Conservation (phyloP, 2,888 invertebrate species). For the Mythimna impura region DNA sequence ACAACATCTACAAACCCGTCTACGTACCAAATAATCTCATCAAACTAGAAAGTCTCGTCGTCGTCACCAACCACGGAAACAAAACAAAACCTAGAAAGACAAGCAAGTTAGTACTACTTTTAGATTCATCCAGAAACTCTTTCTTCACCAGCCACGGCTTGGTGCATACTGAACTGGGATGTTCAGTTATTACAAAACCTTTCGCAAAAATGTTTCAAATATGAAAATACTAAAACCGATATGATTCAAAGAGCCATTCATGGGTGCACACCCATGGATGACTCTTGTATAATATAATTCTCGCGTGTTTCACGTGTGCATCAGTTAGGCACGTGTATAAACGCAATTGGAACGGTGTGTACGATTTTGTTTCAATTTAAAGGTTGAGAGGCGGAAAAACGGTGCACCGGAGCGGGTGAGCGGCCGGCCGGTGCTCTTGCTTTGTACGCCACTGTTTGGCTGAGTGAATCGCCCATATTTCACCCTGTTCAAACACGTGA, state of each 20-base stretch:
- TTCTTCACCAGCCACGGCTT: neutral
- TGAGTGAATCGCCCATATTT: constrained; percentile 76
- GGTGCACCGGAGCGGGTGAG: constrained; percentile 81
- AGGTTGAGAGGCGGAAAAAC: constrained; percentile 83
- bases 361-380: constrained; percentile 85
- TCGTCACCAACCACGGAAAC: neutral
- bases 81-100: neutral
- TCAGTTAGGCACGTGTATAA: constrained; percentile 54
- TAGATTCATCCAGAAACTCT: constrained; percentile 1
- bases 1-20: neutral
- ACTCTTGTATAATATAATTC: constrained; percentile 26
- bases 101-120: neutral
- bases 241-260: constrained; percentile 20
- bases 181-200: neutral
- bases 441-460: constrained; percentile 81
- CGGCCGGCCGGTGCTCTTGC: constrained; percentile 78
- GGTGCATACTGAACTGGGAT: neutral
- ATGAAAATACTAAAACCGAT: constrained; percentile 9
- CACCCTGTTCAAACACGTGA: constrained; percentile 65
- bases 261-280: neutral
- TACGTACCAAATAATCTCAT: constrained; percentile 5
- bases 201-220: constrained; percentile 21
- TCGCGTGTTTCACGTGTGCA: constrained; percentile 32
- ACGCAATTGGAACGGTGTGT: constrained; percentile 73
- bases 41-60: neutral